Evolutionary conservation across 2,113 vertebrate genomes (phyloP).

Genomic region (Malurus elegans): DNA sequence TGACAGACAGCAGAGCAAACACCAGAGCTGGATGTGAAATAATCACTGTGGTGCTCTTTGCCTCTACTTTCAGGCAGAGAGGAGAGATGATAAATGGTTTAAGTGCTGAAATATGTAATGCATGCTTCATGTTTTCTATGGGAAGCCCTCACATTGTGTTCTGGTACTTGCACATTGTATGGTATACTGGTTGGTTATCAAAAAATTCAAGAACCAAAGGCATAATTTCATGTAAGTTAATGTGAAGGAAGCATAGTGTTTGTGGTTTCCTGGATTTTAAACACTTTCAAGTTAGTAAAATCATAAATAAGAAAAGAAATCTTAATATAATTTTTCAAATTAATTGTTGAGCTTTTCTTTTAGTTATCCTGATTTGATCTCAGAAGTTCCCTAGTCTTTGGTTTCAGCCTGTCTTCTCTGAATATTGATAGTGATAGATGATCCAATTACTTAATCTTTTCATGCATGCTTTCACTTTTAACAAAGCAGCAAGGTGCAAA

Average conservation of each 20-base stretch:
- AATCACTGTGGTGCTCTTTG: neutral
- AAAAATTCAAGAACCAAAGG: neutral
- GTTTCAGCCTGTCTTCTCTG: neutral
- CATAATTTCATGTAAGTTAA: neutral
- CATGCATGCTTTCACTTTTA: neutral
- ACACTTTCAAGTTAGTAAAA: neutral
- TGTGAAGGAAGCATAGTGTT: neutral
- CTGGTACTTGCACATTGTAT: neutral
- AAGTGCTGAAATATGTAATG: neutral
- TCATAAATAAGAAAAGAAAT: neutral
- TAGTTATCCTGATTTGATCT: neutral
- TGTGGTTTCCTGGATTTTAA: neutral
- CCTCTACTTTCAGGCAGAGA: neutral
- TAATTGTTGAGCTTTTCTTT: neutral
- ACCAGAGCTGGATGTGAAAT: neutral
- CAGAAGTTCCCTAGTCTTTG: neutral
- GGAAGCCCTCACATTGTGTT: neutral
- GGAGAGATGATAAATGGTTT: neutral
- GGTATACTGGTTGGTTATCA: neutral
- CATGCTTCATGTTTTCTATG: neutral
- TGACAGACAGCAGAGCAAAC: neutral
- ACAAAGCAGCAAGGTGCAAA: neutral
- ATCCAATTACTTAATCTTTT: slow-evolving; percentile 7
- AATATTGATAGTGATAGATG: neutral
- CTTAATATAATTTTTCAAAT: neutral